Base-by-base conservation (phyloP, 2,113 vertebrate species). In the Spermophilus dauricus region DNA sequence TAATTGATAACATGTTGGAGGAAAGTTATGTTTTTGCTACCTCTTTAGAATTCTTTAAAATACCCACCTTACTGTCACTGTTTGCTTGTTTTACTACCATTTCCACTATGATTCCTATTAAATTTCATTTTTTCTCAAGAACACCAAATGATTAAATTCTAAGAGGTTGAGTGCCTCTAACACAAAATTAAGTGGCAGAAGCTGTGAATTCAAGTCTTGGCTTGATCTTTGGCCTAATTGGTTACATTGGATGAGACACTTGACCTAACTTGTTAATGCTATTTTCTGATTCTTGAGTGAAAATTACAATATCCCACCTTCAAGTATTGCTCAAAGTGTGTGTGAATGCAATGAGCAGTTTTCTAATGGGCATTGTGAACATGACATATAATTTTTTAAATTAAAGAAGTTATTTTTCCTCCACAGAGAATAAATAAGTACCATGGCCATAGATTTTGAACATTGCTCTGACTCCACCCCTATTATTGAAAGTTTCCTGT, bases 231-330 rank as follows among this genome's bases (percentile, higher is more conserved):
- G 73, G 75, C 14, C 73, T 91, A 86, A 86, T 67, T 82, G 16
- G n/a, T 92, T 96, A n/a, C 77, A 88, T 84, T 88, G 34, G 28
- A 85, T 88, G 77, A 96, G 26, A 91, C 13, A 58, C 73, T 86
- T 93, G 75, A 95, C 89, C 89, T 97, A 95, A 88, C 89, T 93
- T 82, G 45, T 94, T 85, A 39, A 34, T 72, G 67, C 69, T 91
- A 39, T 93, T 94, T 95, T 97, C 86, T 94, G 48, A 91, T 37
- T 78, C 73, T 77, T 95, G 75, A 77, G 39, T 88, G 30, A 1
- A 95, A 88, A 91, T 90, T 81, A 69, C 39, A 90, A 73, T 78
- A 82, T 93, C 10, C 61, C 24, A 96, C 18, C 53, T 95, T 96
- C 73, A 86, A 56, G 61, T 96, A 80, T 53, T 96, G 24, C 78